Evolutionary conservation across 2,888 invertebrate species (phyloP), one percentile per base, ranked within the genome.

Genomic region (Drosophila rellima): DNA sequence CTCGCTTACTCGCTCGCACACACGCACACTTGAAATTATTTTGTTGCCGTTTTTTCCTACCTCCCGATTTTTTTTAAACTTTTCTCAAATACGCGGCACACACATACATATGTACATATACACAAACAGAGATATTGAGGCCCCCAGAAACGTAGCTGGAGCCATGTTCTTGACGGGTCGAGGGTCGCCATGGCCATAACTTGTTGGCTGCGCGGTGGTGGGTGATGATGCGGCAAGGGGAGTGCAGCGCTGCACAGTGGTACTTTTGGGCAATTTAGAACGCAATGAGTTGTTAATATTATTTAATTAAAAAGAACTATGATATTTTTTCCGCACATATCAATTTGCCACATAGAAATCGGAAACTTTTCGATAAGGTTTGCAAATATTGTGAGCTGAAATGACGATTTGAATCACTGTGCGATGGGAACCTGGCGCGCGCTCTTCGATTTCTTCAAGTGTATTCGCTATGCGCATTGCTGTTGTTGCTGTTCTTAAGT

Each of bases 1-100:
- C 47, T 65, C 40, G 42, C 57, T 40, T 11, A 23, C 67, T 63
- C 64, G 23, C 80, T 60, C 64, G 50, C 74, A 63, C 67, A 35
- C 80, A 65, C 74, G 60, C 73, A 73, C 71, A 73, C 80, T 86
- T 70, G 62, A 85, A 81, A 79, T 82, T 88, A 80, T 83, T 87
- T 87, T 89, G 81, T 88, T 83, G 83, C 80, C 62, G 66, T 88
- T 88, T 76, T 45, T 67, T 74, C 65, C 65, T 70, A 26, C 66
- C 55, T 66, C 33, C 56, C 45, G 51, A 69, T 74, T 73, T 68
- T 61, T 50, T 48, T 55, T 15, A 40, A 76, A 78, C 47, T 62
- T 80, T 78, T 74, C 65, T 85, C 73, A 79, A 82, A 82, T 85
- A 82, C 88, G 88, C 82, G 64, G 79, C 64, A 64, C 76, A 85